Percentiles rank a stretch among this genome's conserved stretches.
Evolutionary conservation across 2,888 invertebrate species (phyloP).

Genomic region (Acronicta leporina): DNA sequence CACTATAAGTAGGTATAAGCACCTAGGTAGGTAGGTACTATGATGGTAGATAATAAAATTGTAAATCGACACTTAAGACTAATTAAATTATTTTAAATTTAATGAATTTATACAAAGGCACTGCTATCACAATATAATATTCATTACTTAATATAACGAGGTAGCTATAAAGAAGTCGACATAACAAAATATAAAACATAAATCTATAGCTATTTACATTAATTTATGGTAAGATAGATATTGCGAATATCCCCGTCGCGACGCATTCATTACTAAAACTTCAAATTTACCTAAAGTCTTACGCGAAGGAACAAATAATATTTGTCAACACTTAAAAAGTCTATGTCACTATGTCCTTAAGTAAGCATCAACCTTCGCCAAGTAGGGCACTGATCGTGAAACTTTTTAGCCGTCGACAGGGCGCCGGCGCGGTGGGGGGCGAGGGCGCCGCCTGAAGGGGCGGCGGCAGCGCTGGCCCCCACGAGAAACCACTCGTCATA

Average conservation of each 20-base stretch:
- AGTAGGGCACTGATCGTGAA: constrained; percentile 86
- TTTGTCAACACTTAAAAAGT: constrained; percentile 43
- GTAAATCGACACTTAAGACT: constrained; percentile 8
- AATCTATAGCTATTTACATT: constrained; percentile 41
- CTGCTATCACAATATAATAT: constrained; percentile 77
- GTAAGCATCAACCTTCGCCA: constrained; percentile 78
- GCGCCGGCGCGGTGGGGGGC: constrained; percentile 73
- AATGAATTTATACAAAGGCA: constrained; percentile 66
- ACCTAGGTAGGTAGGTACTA: background rate
- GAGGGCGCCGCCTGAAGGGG: constrained; percentile 65
- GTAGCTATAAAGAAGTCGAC: constrained; percentile 47
- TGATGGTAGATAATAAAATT: constrained; percentile 2
- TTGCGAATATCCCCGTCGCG: constrained; percentile 57
- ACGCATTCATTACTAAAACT: constrained; percentile 13
- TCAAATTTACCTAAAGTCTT: constrained; percentile 23
- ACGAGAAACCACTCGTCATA: constrained; percentile 69
- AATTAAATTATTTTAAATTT: constrained; percentile 31
- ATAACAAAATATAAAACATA: constrained; percentile 19
- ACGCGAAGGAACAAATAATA: constrained; percentile 33
- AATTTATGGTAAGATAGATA: constrained; percentile 49
- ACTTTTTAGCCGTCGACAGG: constrained; percentile 81
- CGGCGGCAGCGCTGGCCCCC: constrained; percentile 74
- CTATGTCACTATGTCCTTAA: constrained; percentile 40
- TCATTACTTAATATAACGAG: constrained; percentile 52
- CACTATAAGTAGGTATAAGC: no score